Percentiles rank a stretch among this genome's conserved stretches.
These are phyloP conservation scores for Antechinus flavipes DNA, from an alignment of 2,113 vertebrate genomes.

Conservation along the genomic window DNA sequence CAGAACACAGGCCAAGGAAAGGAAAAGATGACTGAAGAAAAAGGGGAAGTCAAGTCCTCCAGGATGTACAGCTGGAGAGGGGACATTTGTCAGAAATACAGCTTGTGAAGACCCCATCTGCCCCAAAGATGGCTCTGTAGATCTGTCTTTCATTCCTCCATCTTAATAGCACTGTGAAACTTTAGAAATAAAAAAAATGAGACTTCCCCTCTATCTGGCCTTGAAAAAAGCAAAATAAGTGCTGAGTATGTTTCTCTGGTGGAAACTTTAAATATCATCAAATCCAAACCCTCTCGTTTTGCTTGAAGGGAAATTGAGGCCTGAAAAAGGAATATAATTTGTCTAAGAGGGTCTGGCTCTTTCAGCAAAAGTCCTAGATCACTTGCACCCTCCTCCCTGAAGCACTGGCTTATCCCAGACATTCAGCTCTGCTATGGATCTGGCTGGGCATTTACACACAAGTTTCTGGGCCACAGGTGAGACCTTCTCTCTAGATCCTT, in stretches of 20 bases:
- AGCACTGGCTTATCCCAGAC: not conserved
- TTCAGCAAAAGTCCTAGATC: not conserved
- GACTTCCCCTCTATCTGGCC: not conserved
- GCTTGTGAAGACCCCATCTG: not conserved
- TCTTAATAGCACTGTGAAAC: not conserved
- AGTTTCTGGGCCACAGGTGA: not conserved
- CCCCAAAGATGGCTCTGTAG: not conserved
- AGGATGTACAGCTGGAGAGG: not conserved
- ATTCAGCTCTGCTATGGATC: slow-evolving; percentile 3
- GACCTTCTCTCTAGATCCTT: not conserved
- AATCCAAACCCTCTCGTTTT: not conserved
- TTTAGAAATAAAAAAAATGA: not conserved
- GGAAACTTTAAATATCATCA: not conserved
- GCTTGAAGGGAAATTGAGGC: not conserved
- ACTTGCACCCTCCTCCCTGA: not conserved
- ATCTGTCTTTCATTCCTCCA: not conserved
- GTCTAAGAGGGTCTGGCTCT: not conserved
- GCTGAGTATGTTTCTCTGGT: not conserved
- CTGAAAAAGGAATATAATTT: not conserved
- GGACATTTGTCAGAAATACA: not conserved
- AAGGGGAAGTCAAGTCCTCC: not conserved
- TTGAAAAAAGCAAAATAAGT: not conserved
- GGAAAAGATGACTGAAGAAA: not conserved
- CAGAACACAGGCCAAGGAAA: not conserved
- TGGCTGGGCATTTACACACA: slow-evolving; percentile 9